Evolutionary conservation across 2,888 invertebrate species (phyloP).

Genomic region (Sminthurinus aureus): DNA sequence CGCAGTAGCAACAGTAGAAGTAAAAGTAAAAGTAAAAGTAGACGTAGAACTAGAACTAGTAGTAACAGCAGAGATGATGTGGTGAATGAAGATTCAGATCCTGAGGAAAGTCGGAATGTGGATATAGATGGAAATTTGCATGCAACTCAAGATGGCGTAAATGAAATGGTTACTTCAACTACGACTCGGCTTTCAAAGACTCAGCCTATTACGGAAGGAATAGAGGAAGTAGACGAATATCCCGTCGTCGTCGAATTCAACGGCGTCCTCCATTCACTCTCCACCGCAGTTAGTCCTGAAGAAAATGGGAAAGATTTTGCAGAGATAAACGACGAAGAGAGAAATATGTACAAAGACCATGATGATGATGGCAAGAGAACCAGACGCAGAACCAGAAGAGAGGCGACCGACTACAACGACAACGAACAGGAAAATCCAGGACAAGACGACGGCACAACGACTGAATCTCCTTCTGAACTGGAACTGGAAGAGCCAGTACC

Average conservation of each 20-base stretch:
- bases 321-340: slow-evolving; percentile 21
- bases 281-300: slow-evolving; percentile 17
- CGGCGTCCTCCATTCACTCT: background rate
- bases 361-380: background rate
- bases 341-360: background rate
- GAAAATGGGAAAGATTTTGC: slow-evolving; percentile 31
- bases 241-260: slow-evolving; percentile 1
- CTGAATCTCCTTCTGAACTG: background rate
- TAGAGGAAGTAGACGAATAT: slow-evolving; percentile 35
- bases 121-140: slow-evolving; percentile 20
- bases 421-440: slow-evolving; percentile 8
- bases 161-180: slow-evolving; percentile 38
- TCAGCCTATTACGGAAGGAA: slow-evolving; percentile 21
- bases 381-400: background rate
- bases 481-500: background rate
- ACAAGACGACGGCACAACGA: slow-evolving; percentile 11
- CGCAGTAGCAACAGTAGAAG: background rate
- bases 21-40: background rate
- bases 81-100: background rate
- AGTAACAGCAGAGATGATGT: background rate
- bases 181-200: background rate
- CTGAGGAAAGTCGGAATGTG: background rate
- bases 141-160: slow-evolving; percentile 36
- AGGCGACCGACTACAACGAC: background rate
- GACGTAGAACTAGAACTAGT: background rate